Conservation (phyloP, 2,797 vertebrate genomes). For the Esox masquinongy region DNA sequence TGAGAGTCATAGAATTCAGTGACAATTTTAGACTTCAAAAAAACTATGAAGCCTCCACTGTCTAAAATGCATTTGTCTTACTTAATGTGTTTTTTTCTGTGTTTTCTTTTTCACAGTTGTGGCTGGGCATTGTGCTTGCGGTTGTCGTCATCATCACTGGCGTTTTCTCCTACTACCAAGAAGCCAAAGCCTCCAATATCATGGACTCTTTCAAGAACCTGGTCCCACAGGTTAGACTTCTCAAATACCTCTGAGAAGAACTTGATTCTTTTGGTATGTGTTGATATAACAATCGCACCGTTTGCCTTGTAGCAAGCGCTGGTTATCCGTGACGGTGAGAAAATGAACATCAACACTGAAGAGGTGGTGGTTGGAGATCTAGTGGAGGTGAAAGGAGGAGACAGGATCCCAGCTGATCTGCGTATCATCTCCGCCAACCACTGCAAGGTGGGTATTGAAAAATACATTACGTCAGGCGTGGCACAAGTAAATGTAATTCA, state of each 20-base stretch:
- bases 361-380: slow-evolving; percentile 87
- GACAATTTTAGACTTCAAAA: no score
- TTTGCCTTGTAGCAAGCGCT: slow-evolving; percentile 82
- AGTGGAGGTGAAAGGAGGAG: slow-evolving; percentile 91
- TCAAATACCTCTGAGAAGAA: not conserved
- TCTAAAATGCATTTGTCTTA: no score
- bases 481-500: not conserved
- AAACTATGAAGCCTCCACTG: no score
- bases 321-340: slow-evolving; percentile 89
- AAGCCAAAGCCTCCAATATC: slow-evolving; percentile 97
- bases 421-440: slow-evolving; percentile 89
- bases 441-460: slow-evolving; percentile 80
- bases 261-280: no score
- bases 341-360: slow-evolving; percentile 87
- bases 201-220: slow-evolving; percentile 99
- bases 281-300: not conserved
- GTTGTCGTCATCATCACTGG: slow-evolving; percentile 97
- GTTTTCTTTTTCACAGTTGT: slow-evolving; percentile 76
- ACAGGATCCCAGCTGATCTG: slow-evolving; percentile 89
- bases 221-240: slow-evolving; percentile 86
- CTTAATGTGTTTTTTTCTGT: not conserved
- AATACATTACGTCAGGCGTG: not conserved
- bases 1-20: slow-evolving; percentile 59
- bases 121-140: slow-evolving; percentile 89
- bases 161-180: slow-evolving; percentile 98